Conservation (phyloP, 2,113 vertebrate genomes). For the Gasterosteus nipponicus region DNA sequence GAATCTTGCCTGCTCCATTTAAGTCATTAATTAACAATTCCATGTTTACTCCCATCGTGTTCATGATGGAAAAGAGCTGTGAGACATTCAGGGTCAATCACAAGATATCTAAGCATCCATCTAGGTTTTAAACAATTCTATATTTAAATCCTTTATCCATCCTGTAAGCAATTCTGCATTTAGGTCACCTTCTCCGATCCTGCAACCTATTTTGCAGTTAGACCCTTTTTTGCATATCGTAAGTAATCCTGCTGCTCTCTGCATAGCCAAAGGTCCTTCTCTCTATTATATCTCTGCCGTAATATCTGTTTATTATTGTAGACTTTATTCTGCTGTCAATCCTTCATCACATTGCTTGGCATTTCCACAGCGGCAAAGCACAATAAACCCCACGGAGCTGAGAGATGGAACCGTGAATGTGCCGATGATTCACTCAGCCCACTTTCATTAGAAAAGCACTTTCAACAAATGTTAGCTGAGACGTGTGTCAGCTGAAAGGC, state of each 20-base stretch:
- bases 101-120: constrained; percentile 28
- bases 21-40: neutral
- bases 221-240: constrained; percentile 8
- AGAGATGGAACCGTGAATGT: constrained; percentile 5
- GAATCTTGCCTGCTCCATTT: neutral
- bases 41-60: constrained; percentile 1
- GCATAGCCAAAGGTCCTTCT: constrained; percentile 34
- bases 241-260: constrained; percentile 11
- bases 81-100: constrained; percentile 17
- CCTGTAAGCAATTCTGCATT: constrained; percentile 47
- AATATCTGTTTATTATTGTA: constrained; percentile 39
- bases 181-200: constrained; percentile 49
- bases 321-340: constrained; percentile 20
- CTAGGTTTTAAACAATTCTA: constrained; percentile 26
- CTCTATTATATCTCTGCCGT: constrained; percentile 35
- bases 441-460: neutral
- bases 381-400: constrained; percentile 1
- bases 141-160: constrained; percentile 41
- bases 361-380: constrained; percentile 15
- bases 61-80: constrained; percentile 3
- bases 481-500: constrained; percentile 7
- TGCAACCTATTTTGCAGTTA: constrained; percentile 33
- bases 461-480: constrained; percentile 17
- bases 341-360: constrained; percentile 16
- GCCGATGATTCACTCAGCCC: constrained; percentile 28